Base-by-base conservation (phyloP, 2,888 invertebrate species). In the Pyrochroa serraticornis region DNA sequence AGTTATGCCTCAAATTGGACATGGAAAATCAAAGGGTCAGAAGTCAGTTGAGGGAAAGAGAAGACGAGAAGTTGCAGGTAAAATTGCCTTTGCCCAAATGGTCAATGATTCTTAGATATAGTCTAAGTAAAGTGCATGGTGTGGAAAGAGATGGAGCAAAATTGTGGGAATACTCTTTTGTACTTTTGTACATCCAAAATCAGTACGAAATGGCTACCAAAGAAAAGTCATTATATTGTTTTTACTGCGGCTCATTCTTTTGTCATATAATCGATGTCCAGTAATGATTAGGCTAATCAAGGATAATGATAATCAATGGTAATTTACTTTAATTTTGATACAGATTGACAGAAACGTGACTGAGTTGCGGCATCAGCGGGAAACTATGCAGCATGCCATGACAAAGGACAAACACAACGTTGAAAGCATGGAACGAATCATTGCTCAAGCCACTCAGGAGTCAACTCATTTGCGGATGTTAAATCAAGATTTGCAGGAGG, bases 1-100 rank as follows among this genome's bases (percentile, higher is more conserved):
- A 87, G 62, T 75, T 88, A 22, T 87, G 86, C 66, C 78, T 83
- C 71, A 82, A 84, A 79, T 71, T 90, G 72, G 85, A 91, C 78
- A 83, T 83, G 75, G 83, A 91, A 80, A 86, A 89, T 74, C 84
- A 89, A 69, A 82, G 83, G 75, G 75, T 87, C 1, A 77, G 82
- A 64, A 80, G 82, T n/a, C 84, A 86, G 60, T 70, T 72, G 22
- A 58, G 79, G 8, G 83, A 84, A 55, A 79, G 82, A 56, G 82
- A 83, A 35, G 77, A 78, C 3, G 66, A 77, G 51, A 79, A 77
- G 64, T 64, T 70, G 10, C 79, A 80, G 72, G 82, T 84, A 72
- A 64, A 67, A 71, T 53, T 32, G 47, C 35, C 55, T 46, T 34
- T 63, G 59, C 55, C 8, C 5, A 5, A 3, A 22, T 22, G 22